Evolutionary conservation across 1,140 invertebrate genomes (phyloP).

Genomic region (Rhyacophila brunnea): DNA sequence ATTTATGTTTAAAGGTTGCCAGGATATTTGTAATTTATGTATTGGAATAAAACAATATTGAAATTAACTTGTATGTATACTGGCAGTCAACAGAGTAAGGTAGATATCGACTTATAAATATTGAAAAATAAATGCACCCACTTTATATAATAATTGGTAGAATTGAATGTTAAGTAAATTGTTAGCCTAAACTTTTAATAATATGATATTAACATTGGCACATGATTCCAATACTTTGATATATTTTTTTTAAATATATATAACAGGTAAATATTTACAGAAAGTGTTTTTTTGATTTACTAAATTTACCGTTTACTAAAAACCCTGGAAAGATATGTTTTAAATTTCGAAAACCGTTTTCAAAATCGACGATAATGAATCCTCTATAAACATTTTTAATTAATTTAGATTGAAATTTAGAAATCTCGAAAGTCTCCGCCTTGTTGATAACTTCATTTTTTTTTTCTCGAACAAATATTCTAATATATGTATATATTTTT

Average conservation of each 20-base stretch:
- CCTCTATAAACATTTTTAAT: constrained; percentile 25
- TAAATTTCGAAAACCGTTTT: constrained; percentile 36
- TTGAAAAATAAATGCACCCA: too few relatives aligned
- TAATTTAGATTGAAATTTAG: constrained; percentile 31
- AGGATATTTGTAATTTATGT: too few relatives aligned
- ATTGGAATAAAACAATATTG: too few relatives aligned
- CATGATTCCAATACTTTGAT: constrained; percentile 36
- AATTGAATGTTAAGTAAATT: constrained; percentile 19
- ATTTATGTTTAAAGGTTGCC: too few relatives aligned
- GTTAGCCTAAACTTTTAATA: constrained; percentile 31
- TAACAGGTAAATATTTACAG: constrained; percentile 36
- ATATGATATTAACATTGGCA: constrained; percentile 36
- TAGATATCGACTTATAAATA: too few relatives aligned
- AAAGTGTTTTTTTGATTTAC: constrained; percentile 33
- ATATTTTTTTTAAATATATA: constrained; percentile 33
- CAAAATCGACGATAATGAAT: constrained; percentile 34
- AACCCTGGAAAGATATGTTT: constrained; percentile 37
- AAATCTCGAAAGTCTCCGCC: constrained; percentile 33
- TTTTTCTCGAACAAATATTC: constrained; percentile 19
- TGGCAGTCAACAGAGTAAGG: too few relatives aligned
- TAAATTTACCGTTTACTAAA: constrained; percentile 36
- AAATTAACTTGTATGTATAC: too few relatives aligned
- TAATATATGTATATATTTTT: constrained; percentile 19
- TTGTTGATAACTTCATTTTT: constrained; percentile 22
- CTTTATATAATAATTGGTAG: too few relatives aligned